Base-by-base conservation (phyloP, 2,797 vertebrate genomes). In the Takifugu ocellatus region DNA sequence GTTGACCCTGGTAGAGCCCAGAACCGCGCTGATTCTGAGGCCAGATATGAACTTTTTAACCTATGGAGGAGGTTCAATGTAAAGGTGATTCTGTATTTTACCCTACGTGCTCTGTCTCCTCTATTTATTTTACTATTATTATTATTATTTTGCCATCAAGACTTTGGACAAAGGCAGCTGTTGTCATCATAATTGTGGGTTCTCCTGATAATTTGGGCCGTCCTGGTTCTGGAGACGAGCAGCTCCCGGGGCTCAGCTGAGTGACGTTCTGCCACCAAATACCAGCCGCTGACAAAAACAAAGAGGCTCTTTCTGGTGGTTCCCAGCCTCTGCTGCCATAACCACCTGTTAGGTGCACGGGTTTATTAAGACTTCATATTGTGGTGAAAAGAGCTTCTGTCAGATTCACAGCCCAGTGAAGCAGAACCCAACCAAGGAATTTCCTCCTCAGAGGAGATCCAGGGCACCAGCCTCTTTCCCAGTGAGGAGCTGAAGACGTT, bases 361-460 rank as follows among this genome's bases (percentile, higher is more conserved):
- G 79, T 88, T 88, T 90, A 88, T 86, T 85, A 88, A 82, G 78
- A 84, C 76, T 88, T 86, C 61, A 90, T 90, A 89, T 86, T 63
- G 73, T 72, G 61, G 75, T 90, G 88, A 90, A 90, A 90, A 87
- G 80, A 76, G 75, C 84, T 79, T 68, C 70, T 79, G 69, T 77
- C 87, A 90, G 86, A 88, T 84, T 84, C 76, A 69, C 63, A 33
- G 70, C 70, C 81, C 86, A 83, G 70, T 83, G 89, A 84, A 79
- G 91, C 90, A 65, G 90, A 89, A 87, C 89, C 65, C 75, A 56
- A 43, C 21, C 51, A 51, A 39, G 78, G 81, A 79, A 86, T 78
- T 43, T 43, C 11, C 11, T 43, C 15, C 39, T 43, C 39, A 5
- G 4, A 29, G 7, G 4, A 29, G 27, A 29, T 29, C 27, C 27